Conservation (phyloP, 1,140 invertebrate genomes). For the Meloidogyne exigua region DNA sequence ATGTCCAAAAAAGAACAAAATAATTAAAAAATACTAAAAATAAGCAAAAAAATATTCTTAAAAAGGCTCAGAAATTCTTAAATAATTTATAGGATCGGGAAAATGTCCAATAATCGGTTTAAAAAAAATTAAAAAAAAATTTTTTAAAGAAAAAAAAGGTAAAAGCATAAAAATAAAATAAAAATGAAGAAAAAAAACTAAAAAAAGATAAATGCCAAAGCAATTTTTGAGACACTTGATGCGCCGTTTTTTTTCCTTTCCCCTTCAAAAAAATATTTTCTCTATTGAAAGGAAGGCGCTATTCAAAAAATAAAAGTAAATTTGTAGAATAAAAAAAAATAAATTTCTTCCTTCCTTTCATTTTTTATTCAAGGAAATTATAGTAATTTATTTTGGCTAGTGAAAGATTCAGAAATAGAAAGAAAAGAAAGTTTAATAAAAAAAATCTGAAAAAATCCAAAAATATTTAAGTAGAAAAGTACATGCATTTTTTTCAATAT, state of each 20-base stretch:
- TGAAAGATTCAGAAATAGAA: no score
- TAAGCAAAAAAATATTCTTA: no score
- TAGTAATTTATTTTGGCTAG: background rate
- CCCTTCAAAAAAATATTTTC: background rate
- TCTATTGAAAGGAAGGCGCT: background rate
- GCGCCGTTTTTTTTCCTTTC: background rate
- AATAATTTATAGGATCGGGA: no score
- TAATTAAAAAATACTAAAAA: no score
- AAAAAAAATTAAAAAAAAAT: no score
- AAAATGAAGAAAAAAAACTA: background rate
- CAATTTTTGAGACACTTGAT: constrained; percentile 11
- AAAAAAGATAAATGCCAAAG: constrained; percentile 12
- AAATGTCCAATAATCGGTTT: no score
- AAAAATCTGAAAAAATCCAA: no score
- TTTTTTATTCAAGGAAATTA: background rate
- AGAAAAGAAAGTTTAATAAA: no score
- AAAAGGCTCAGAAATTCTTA: no score
- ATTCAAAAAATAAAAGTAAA: background rate
- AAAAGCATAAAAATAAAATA: background rate
- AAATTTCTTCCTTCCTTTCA: constrained; percentile 1
- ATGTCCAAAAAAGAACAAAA: background rate
- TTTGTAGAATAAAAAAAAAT: constrained; percentile 7
- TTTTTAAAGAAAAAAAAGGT: background rate
- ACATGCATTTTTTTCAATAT: no score
- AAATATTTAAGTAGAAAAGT: no score